Evolutionary conservation across 2,113 vertebrate genomes (phyloP), one percentile per base, ranked within the genome.

Genomic region (Amphiprion percula): DNA sequence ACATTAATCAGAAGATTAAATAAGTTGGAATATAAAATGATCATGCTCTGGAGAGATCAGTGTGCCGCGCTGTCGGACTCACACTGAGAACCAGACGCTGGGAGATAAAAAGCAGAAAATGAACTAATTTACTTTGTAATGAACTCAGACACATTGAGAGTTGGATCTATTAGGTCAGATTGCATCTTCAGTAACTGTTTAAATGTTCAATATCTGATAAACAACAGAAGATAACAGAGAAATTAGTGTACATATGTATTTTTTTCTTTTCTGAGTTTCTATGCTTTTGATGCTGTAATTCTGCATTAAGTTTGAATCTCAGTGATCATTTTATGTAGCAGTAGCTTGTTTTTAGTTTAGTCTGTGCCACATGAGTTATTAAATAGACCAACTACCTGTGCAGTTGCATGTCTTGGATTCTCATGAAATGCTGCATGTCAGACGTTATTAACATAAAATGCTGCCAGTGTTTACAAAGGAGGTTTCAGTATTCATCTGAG

Each of bases 1-100:
- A 55, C 54, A 26, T 74, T 85, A 10, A 68, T 85, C 53, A 24
- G 19, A 39, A 62, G 77, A 89, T 78, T 68, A 72, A 63, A 75
- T 67, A 26, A 77, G 79, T 23, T 10, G 74, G 17, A 67, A 84
- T 39, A 19, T 19, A 23, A 78, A 54, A 10, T 15, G 84, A 84
- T 79, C 10, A 5, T 65, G 46, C 81, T 39, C 30, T 41, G 8
- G 44, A 66, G 56, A 24, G 60, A 44, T 41, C 23, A 49, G 24
- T 39, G 17, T 12, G 39, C 55, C 0, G 65, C 1, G 46, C 46
- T 41, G 72, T 69, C 54, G 50, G 49, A 60, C 59, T 41, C 70
- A 50, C 24, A 10, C 33, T n/a, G 28, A 55, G 50, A 68, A 70
- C 30, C 66, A 58, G 79, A 55, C 0, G 23, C 4, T 3, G 68